These are phyloP conservation scores for Heloderma charlesbogerti DNA, from an alignment of 2,113 vertebrate genomes.

Conservation along the genomic window DNA sequence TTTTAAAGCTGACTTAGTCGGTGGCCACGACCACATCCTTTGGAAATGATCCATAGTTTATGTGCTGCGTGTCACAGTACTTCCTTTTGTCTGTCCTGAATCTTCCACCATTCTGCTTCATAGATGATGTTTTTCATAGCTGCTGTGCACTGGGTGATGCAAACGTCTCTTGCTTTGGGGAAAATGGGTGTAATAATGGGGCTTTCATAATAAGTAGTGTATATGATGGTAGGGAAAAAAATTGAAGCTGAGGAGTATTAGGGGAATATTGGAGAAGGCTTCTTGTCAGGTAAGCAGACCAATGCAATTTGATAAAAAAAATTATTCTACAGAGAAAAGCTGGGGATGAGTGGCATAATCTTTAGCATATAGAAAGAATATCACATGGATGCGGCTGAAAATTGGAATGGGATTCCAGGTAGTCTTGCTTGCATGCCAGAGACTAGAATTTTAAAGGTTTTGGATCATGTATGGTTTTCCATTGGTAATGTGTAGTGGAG, in stretches of 20 bases:
- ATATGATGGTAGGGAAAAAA: not conserved
- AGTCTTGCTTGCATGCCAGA: not conserved
- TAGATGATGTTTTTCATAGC: too few relatives aligned
- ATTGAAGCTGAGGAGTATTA: not conserved
- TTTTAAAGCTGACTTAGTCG: too few relatives aligned
- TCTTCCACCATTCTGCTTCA: too few relatives aligned
- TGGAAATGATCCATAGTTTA: too few relatives aligned
- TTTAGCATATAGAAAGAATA: not conserved
- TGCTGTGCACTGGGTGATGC: too few relatives aligned
- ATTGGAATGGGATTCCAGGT: not conserved
- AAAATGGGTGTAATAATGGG: slow-evolving; percentile 7
- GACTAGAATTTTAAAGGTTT: slow-evolving; percentile 1
- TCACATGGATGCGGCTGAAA: not conserved
- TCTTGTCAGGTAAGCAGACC: not conserved
- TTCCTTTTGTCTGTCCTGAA: too few relatives aligned
- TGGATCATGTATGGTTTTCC: not conserved
- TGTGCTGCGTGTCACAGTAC: too few relatives aligned
- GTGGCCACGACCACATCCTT: too few relatives aligned
- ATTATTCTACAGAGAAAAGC: not conserved
- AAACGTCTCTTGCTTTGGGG: not conserved
- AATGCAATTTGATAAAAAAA: not conserved
- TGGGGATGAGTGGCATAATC: not conserved
- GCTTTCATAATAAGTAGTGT: not conserved
- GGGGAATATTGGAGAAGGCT: not conserved
- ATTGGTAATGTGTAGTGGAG: not conserved